phyloP scores from a whole-genome alignment of 30 jellyfish, hydroid and myxozoan species.

The Aurelia sp. region DNA sequence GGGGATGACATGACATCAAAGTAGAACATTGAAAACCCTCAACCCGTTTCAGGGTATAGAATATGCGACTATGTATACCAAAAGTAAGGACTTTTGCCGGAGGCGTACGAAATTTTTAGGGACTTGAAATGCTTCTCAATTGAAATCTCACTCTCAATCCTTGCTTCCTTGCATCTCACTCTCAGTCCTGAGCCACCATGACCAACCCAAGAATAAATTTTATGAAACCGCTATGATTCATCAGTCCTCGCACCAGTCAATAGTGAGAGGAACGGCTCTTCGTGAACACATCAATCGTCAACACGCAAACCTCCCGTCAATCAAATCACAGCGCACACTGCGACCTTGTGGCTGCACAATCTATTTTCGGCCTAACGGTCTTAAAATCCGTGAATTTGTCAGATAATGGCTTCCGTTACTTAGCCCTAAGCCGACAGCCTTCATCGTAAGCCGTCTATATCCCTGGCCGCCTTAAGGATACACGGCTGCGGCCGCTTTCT shows the following conservation, averaged over 20 bases:
- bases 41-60: no score
- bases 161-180: no score
- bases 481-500: neutral
- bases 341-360: slow-evolving; percentile 12
- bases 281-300: slow-evolving; percentile 17
- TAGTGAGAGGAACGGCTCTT: neutral
- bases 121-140: no score
- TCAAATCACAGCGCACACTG: slow-evolving; percentile 45
- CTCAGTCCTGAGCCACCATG: no score
- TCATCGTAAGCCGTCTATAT: neutral
- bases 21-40: no score
- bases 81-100: no score
- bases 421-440: neutral
- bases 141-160: no score
- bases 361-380: slow-evolving; percentile 55
- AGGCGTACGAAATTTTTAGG: no score
- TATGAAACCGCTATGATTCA: neutral
- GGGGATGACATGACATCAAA: no score
- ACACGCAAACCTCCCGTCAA: slow-evolving; percentile 23
- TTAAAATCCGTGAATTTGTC: neutral
- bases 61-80: no score
- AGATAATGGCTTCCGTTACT: slow-evolving; percentile 17
- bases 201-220: no score
- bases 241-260: neutral
- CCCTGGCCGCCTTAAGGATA: neutral